Evolutionary conservation across 2,888 invertebrate species (phyloP), one percentile per base, ranked within the genome.

Genomic region (Ichneumon xanthorius): DNA sequence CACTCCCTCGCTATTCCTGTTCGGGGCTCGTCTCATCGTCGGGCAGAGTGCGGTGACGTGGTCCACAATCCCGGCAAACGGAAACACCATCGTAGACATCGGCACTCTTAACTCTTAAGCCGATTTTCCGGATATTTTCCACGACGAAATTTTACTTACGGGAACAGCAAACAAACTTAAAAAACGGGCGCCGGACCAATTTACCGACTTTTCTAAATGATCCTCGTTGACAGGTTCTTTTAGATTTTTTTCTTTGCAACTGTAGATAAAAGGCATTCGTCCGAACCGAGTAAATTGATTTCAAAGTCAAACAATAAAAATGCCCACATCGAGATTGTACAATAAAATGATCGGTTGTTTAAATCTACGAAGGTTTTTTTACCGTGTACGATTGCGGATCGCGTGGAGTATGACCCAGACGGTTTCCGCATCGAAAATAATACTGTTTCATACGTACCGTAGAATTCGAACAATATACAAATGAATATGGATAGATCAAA

Each of bases 51-150:
- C 33, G 61, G 61, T 61, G 61, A 61, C 30, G 61, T 30, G 4
- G 61, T 30, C n/a, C 33, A 16, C 63, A 30, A 33, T 33, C 33
- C 33, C 63, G 30, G 16, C 63, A 14, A 26, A 33, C 63, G 63
- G 61, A 16, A 63, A 63, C 63, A 30, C 63, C 22, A 33, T 30
- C 30, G 63, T 7, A n/a, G 30, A 63, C 63, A 2, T 63, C 30
- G 55, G 26, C 65, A 16, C 55, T 61, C 63, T 63, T 7, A 6
- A 26, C 7, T 48, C 30, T 45, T 88, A 87, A 89, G 86, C 87
- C 89, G 88, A 89, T 90, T 90, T 90, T 84, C 89, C 81, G 78
- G 65, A 81, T 73, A 81, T 75, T 81, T 75, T 14, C 16, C 80
- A 80, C 67, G 73, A 67, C 9, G 58, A 80, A 61, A 67, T 67